Evolutionary conservation across 2,888 invertebrate species (phyloP).

Genomic region (Sminthurinus aureus): DNA sequence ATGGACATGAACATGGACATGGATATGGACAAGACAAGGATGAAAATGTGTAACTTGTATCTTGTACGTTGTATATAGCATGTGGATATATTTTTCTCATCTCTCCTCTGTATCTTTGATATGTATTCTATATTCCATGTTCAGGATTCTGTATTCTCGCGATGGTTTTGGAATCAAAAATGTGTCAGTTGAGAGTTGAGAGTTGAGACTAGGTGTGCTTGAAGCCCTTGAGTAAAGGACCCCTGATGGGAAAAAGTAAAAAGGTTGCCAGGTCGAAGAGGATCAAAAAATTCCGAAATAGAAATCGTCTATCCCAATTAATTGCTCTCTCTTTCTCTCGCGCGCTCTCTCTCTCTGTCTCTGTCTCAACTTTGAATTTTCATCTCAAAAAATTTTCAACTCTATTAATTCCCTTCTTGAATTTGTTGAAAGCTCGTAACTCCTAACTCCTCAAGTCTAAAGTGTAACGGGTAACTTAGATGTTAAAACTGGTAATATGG

Average conservation of each 20-base stretch:
- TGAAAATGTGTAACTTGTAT: too few relatives aligned
- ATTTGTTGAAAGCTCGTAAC: too few relatives aligned
- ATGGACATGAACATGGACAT: background rate
- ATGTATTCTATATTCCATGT: too few relatives aligned
- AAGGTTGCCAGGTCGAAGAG: slow-evolving; percentile 41
- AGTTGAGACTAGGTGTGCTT: slow-evolving; percentile 34
- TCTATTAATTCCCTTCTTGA: too few relatives aligned
- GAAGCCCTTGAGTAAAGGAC: slow-evolving; percentile 42
- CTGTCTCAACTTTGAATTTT: too few relatives aligned
- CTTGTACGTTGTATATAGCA: background rate
- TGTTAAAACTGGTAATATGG: too few relatives aligned
- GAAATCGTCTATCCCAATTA: background rate
- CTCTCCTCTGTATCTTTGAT: background rate
- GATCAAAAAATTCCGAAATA: background rate
- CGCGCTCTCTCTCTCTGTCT: background rate
- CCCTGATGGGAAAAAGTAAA: slow-evolving; percentile 39
- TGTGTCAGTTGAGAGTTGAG: slow-evolving; percentile 38
- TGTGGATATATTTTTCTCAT: slow-evolving; percentile 16
- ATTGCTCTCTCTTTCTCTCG: background rate
- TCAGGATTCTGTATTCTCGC: background rate
- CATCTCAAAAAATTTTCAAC: too few relatives aligned
- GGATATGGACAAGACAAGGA: background rate
- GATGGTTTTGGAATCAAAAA: slow-evolving; percentile 42
- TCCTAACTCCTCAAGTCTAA: too few relatives aligned
- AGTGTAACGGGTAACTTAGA: too few relatives aligned